Conservation (phyloP, 2,113 vertebrate species). For the Conger conger region DNA sequence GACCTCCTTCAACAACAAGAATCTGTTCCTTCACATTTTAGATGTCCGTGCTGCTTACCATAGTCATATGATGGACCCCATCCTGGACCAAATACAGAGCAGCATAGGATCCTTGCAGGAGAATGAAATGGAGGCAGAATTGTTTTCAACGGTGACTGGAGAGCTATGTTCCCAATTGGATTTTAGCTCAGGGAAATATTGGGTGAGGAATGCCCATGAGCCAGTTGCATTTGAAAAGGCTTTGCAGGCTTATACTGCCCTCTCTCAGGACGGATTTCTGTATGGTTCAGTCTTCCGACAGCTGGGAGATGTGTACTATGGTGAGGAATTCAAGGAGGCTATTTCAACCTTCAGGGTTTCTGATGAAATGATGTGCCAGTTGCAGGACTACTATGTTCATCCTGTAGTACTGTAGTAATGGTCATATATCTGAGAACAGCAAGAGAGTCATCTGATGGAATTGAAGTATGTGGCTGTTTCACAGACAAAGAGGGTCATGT, state of each 20-base stretch:
- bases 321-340: conserved; percentile 77
- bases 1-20: no score
- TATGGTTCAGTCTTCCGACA: conserved; percentile 74
- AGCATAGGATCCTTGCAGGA: no score
- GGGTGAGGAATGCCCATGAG: conserved; percentile 77
- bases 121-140: no score
- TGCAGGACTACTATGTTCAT: conserved; percentile 76
- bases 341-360: conserved; percentile 69
- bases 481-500: no score
- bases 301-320: conserved; percentile 69
- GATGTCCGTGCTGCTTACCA: no score
- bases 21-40: no score
- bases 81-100: no score
- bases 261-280: conserved; percentile 73
- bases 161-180: conserved; percentile 58
- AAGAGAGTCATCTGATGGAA: no score
- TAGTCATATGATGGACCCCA: no score
- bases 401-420: conserved; percentile 84
- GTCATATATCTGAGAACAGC: no score
- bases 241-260: conserved; percentile 71
- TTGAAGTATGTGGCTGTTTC: no score
- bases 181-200: conserved; percentile 73
- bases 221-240: conserved; percentile 77
- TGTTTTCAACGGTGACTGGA: no score
- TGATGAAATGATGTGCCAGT: conserved; percentile 54